These are phyloP conservation scores for Philonicus albiceps DNA, from an alignment of 2,888 invertebrate species.

Conservation along the genomic window DNA sequence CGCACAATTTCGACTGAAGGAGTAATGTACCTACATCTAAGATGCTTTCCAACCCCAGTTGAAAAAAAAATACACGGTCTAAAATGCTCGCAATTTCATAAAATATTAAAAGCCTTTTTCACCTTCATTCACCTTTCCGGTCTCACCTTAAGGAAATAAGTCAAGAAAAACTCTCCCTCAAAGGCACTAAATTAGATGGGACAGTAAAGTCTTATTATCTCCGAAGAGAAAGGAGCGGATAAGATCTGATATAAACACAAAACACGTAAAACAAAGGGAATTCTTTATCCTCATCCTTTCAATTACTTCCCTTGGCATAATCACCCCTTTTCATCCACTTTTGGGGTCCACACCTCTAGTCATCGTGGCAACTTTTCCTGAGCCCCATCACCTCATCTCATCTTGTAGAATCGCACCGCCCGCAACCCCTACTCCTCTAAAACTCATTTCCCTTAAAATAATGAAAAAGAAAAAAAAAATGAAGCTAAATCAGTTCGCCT, in stretches of 20 bases:
- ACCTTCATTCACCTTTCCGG: constrained; percentile 10
- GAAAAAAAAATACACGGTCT: neutral
- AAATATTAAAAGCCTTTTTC: constrained; percentile 25
- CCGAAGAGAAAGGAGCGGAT: neutral
- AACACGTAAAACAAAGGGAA: constrained; percentile 34
- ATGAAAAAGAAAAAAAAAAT: neutral
- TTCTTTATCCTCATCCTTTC: neutral
- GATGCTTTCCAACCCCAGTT: neutral
- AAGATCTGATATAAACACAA: constrained; percentile 36
- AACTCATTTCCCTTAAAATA: neutral
- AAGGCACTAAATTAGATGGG: constrained; percentile 25
- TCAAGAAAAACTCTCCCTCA: constrained; percentile 11
- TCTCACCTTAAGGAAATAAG: constrained; percentile 14
- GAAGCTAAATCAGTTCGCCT: neutral
- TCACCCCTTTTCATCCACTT: constrained; percentile 21
- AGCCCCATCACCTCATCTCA: neutral
- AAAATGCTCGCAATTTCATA: constrained; percentile 14
- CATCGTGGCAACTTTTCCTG: neutral
- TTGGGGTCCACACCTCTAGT: neutral
- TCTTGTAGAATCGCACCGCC: neutral
- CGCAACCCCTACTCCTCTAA: neutral
- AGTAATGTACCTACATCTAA: neutral
- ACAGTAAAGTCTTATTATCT: constrained; percentile 37
- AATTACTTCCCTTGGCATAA: neutral
- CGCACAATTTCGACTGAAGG: neutral